Conservation (phyloP, 2,797 vertebrate genomes). For the Sebastiscus tertius region DNA sequence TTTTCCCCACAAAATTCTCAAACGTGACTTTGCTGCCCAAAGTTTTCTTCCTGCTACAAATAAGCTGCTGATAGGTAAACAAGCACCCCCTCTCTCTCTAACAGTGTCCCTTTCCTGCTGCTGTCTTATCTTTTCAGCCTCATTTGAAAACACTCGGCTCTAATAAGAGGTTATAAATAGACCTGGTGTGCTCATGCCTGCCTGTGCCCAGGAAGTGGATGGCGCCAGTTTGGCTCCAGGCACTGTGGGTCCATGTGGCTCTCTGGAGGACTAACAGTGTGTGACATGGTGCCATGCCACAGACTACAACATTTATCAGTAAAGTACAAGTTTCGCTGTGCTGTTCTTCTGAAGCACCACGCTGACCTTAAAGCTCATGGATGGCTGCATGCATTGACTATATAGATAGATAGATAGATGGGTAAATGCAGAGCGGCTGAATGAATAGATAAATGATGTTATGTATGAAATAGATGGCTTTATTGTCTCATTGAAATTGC, state of each 20-base stretch:
- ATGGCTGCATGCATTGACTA: background rate
- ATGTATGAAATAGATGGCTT: background rate
- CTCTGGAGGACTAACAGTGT: constrained; percentile 58
- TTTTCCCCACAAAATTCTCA: background rate
- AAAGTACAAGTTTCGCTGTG: constrained; percentile 11
- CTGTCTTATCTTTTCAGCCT: constrained; percentile 65
- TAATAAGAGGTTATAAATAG: constrained; percentile 74
- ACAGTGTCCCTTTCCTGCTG: constrained; percentile 35
- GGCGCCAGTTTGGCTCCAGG: constrained; percentile 69
- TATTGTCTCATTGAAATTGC: background rate
- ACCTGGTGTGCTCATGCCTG: constrained; percentile 33
- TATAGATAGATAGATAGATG: background rate
- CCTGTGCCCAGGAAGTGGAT: constrained; percentile 64
- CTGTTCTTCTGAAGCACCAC: background rate
- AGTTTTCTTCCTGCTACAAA: background rate
- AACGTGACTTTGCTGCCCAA: background rate
- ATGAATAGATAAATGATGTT: background rate
- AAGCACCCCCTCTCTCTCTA: background rate
- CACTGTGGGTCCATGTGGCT: constrained; percentile 51
- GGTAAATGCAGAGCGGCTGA: background rate
- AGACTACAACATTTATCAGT: constrained; percentile 26
- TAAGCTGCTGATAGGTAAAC: background rate
- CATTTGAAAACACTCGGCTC: constrained; percentile 51
- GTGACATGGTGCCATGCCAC: constrained; percentile 45
- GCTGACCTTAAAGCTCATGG: background rate